A percentile compares a stretch with the other conserved stretches of the same genome.
phyloP scores from a whole-genome alignment of 35 echinoderm and acorn worm genomes.

The Nesometra sesokonis region DNA sequence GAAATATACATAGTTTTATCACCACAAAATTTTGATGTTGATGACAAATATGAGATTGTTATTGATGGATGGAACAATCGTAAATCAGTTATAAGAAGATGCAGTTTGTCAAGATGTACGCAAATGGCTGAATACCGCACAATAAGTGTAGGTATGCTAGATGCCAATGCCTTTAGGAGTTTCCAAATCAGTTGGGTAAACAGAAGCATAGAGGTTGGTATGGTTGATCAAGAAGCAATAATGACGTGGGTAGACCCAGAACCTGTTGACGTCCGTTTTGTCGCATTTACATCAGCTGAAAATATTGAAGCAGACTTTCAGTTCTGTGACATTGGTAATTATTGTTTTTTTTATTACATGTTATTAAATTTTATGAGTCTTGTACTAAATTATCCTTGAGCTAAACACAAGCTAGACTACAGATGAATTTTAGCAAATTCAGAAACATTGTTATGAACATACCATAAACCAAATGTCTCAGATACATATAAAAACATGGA shows the following conservation, averaged over 20 bases:
- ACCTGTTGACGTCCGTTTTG: conserved; percentile 4
- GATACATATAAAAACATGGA: too few species aligned
- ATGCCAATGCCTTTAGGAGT: background rate
- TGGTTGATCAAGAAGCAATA: background rate
- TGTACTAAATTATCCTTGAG: too few species aligned
- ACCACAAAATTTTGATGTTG: background rate
- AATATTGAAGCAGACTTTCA: background rate
- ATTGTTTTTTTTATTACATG: background rate
- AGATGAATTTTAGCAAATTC: too few species aligned
- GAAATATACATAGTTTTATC: background rate
- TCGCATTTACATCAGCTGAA: background rate
- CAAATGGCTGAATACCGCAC: background rate
- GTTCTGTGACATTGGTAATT: conserved; percentile 16
- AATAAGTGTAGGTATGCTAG: background rate
- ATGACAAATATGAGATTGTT: conserved; percentile 7
- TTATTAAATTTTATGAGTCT: background rate
- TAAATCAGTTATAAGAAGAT: conserved; percentile 7
- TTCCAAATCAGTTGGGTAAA: conserved; percentile 6
- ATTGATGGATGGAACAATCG: conserved; percentile 6
- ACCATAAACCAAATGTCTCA: too few species aligned
- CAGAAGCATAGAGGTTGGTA: conserved; percentile 6
- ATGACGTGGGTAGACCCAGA: conserved; percentile 9
- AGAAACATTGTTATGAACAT: too few species aligned
- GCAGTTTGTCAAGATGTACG: background rate
- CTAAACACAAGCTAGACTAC: too few species aligned